Evolutionary conservation across 2,888 invertebrate genomes (phyloP), one percentile per base, ranked within the genome.

Genomic region (Lacanobia oleracea): DNA sequence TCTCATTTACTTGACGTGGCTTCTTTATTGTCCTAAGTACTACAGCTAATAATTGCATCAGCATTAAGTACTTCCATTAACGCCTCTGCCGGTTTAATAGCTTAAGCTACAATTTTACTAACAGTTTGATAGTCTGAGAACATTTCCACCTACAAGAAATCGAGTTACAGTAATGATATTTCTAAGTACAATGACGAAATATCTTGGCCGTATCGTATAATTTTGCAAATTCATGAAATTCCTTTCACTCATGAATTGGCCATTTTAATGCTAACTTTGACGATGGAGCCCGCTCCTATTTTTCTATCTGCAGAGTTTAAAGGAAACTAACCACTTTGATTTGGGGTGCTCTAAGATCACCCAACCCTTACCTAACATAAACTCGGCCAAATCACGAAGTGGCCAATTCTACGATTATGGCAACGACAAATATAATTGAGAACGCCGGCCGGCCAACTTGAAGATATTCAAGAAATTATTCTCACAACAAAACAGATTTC

Each of bases 71-170:
- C 6, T n/a, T n/a, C n/a, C 33, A 61, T 23, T 61, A 69, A 69
- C 48, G 40, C 43, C 10, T 68, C n/a, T 1, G 0, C 53, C 66
- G 62, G 59, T 75, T 75, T 66, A 65, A 56, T 67, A 48, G 27
- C 45, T 18, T 3, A 23, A 53, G 10, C 10, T 16, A 33, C 6
- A 63, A 40, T 48, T 68, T 40, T 37, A n/a, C 2, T 64, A 69
- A 53, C 60, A 40, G 0, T 16, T 18, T 10, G 54, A 75, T 51
- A 65, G n/a, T 23, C 8, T 18, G 0, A 53, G 12, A 21, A 16
- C 10, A 48, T 8, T 43, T 43, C 16, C 75, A 69, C 69, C 57
- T 50, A 69, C 75, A 62, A 16, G 23, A 57, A 66, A 51, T 45
- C 14, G 1, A 2, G 3, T 33, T 40, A 40, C 12, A 12, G 12